Base-by-base conservation (phyloP, 2,113 vertebrate species). In the Microtus montanus region DNA sequence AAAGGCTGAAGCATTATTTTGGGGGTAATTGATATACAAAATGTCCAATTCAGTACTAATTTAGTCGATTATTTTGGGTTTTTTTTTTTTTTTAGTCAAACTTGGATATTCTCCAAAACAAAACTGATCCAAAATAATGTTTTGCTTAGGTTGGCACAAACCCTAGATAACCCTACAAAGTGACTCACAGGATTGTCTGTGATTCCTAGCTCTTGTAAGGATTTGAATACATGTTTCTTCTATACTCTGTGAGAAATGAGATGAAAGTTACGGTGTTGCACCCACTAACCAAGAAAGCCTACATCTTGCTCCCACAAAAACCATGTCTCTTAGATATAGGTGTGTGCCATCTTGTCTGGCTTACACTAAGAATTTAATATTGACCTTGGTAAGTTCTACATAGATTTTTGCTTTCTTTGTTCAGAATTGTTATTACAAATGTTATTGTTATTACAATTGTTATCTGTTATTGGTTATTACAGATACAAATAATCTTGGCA, bases 31-130 rank as follows among this genome's bases (percentile, higher is more conserved):
- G 95, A 97, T 73, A 95, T 89, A 70, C 41, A 96, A 92, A 96
- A 85, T 97, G 90, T 92, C 89, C 88, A 79, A 94, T 97, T 95
- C 88, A 92, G 92, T 44, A 93, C 77, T 89, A 96, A 96, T 96
- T 97, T 94, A 96, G 93, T 94, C 92, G 92, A 92, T 86, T 15
- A 66, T 90, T 97, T 95, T 91, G 35, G 8, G 0, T 9, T 83
- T 19, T n/a, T 58, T 92, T 61, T 88, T 58, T 92, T 58, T 92
- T 93, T 95, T 93, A 94, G 63, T 92, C 87, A 93, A 78, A 93
- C 85, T 97, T 97, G 97, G 97, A 96, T 90, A 92, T 92, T 94
- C 49, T 97, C 97, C 97, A 97, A 95, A 95, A 96, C 78, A 96
- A 97, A 97, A 96, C 73, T 95, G 41, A 35, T 86, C 85, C 94